Conservation (phyloP, 1,140 invertebrate genomes). For the Apis florea region DNA sequence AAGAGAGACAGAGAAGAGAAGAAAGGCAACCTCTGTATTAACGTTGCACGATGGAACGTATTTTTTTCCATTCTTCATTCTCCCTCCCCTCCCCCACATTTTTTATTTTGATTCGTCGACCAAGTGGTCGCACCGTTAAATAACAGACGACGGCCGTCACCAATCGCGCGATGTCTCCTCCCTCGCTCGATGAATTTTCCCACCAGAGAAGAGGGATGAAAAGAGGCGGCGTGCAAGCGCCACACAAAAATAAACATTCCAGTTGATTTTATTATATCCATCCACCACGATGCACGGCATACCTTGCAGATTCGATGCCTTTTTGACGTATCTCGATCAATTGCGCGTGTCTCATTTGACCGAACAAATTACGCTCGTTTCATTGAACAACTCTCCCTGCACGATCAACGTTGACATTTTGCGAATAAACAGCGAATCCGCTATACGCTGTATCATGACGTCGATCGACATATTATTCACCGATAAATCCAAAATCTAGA, state of each 20-base stretch:
- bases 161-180: neutral
- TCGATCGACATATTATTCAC: neutral
- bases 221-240: slow-evolving; percentile 1
- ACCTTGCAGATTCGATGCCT: neutral
- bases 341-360: neutral
- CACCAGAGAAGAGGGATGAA: slow-evolving; percentile 27
- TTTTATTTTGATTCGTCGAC: slow-evolving; percentile 5
- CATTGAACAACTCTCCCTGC: neutral
- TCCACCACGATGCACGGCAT: no score
- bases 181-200: slow-evolving; percentile 47
- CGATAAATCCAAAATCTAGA: neutral
- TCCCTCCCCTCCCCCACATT: neutral
- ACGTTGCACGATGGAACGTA: neutral
- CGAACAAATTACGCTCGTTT: slow-evolving; percentile 4
- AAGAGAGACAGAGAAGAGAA: neutral
- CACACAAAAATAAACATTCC: slow-evolving; percentile 63
- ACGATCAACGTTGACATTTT: neutral
- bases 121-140: slow-evolving; percentile 26
- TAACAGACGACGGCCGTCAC: slow-evolving; percentile 20
- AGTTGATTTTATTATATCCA: slow-evolving; percentile 64
- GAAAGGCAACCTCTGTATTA: slow-evolving; percentile 9
- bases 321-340: neutral
- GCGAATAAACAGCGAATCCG: neutral
- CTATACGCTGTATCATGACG: neutral
- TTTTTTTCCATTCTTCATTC: neutral